Percentiles rank a stretch among this genome's conserved stretches.
Evolutionary conservation across 2,113 vertebrate genomes (phyloP).

Genomic region (Acrocephalus kingi): DNA sequence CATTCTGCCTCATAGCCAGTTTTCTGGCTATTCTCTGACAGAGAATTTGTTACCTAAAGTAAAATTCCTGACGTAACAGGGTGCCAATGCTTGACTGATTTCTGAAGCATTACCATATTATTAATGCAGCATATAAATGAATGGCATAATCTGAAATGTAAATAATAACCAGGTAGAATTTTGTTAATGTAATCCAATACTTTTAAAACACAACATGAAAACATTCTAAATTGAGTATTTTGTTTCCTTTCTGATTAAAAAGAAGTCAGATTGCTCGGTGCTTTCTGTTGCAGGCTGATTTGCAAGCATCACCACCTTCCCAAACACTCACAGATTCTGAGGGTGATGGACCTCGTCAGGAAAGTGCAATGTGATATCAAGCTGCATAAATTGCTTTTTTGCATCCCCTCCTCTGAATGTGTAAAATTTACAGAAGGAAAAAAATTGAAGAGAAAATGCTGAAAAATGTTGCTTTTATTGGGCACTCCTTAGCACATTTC

Average conservation of each 20-base stretch:
- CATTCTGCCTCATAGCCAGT: not conserved
- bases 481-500: slow-evolving; percentile 28
- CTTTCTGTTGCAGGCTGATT: slow-evolving; percentile 35
- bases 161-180: not conserved
- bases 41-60: not conserved
- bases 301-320: slow-evolving; percentile 49
- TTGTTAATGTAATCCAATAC: not conserved
- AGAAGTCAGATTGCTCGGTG: not conserved
- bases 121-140: not conserved
- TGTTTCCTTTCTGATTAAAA: slow-evolving; percentile 15
- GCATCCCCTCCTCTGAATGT: not conserved
- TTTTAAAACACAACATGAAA: not conserved
- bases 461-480: slow-evolving; percentile 21
- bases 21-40: not conserved
- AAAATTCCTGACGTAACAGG: not conserved
- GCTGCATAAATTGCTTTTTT: slow-evolving; percentile 47
- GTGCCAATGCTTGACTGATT: not conserved
- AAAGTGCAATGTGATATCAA: slow-evolving; percentile 10
- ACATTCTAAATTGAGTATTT: not conserved
- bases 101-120: not conserved
- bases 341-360: slow-evolving; percentile 43
- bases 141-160: not conserved
- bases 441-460: slow-evolving; percentile 16
- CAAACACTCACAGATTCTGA: slow-evolving; percentile 37
- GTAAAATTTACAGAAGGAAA: slow-evolving; percentile 9